phyloP scores from a whole-genome alignment of 2,113 vertebrate genomes.

The Stigmatopora nigra region DNA sequence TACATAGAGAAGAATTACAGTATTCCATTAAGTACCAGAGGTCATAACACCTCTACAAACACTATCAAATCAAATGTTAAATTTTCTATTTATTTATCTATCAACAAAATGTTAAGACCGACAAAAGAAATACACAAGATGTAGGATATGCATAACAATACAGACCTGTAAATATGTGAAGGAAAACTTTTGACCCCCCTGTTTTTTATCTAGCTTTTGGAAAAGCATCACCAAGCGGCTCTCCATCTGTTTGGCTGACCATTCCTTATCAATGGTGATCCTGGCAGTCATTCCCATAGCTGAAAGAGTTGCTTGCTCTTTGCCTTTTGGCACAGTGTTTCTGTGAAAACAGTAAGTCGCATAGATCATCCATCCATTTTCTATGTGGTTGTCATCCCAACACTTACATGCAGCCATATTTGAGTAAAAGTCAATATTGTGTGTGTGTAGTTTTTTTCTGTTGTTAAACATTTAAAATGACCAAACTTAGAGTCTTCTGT shows the following conservation, averaged over 20 bases:
- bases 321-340: constrained; percentile 2
- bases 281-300: constrained; percentile 34
- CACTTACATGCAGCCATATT: no score
- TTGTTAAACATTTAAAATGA: no score
- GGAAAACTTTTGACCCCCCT: constrained; percentile 20
- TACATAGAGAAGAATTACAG: background rate
- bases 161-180: constrained; percentile 60
- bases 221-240: constrained; percentile 43
- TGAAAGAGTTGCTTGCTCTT: constrained; percentile 7
- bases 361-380: background rate
- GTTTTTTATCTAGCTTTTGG: constrained; percentile 14
- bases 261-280: constrained; percentile 44
- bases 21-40: background rate
- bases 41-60: background rate
- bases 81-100: background rate
- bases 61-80: background rate
- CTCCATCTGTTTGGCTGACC: constrained; percentile 49
- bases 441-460: no score
- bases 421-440: no score
- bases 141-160: background rate
- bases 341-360: background rate
- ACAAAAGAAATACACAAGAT: background rate
- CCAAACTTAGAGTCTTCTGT: no score
- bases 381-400: background rate
- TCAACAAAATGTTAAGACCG: background rate